Percentiles rank a stretch among this genome's conserved stretches.
These are phyloP conservation scores for Lasius platythorax DNA, from an alignment of 2,888 invertebrate species.

Conservation along the genomic window DNA sequence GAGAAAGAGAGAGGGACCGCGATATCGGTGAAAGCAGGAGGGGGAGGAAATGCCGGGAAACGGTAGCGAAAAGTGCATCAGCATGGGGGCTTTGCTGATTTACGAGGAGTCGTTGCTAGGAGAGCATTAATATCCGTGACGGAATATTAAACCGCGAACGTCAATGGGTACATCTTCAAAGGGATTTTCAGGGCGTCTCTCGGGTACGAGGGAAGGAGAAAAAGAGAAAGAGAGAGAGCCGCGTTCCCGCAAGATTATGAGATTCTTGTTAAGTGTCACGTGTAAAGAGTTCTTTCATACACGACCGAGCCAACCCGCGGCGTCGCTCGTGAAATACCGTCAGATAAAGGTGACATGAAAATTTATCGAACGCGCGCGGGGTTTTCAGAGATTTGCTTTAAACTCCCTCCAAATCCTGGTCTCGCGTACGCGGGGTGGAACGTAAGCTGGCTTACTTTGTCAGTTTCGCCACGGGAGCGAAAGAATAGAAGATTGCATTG, in stretches of 20 bases:
- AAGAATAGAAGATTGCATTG: slow-evolving; percentile 33
- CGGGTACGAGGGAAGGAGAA: neutral
- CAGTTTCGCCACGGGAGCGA: slow-evolving; percentile 17
- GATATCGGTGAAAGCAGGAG: neutral
- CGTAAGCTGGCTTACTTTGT: slow-evolving; percentile 33
- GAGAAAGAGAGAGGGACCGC: too few species aligned
- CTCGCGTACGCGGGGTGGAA: slow-evolving; percentile 11
- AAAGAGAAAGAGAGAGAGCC: slow-evolving; percentile 33
- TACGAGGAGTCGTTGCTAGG: slow-evolving; percentile 73
- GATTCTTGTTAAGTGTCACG: slow-evolving; percentile 81
- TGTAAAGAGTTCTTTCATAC: slow-evolving; percentile 75
- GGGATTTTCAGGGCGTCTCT: slow-evolving; percentile 68
- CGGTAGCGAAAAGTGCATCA: slow-evolving; percentile 72
- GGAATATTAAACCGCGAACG: slow-evolving; percentile 77
- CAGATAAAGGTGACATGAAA: slow-evolving; percentile 64
- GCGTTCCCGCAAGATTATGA: slow-evolving; percentile 79
- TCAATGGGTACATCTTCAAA: slow-evolving; percentile 75
- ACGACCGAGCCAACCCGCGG: slow-evolving; percentile 52
- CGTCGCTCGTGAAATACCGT: slow-evolving; percentile 68
- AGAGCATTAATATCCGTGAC: slow-evolving; percentile 77
- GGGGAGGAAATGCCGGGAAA: slow-evolving; percentile 59
- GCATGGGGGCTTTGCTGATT: slow-evolving; percentile 71
- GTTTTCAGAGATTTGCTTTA: slow-evolving; percentile 62
- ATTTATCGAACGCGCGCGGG: slow-evolving; percentile 64
- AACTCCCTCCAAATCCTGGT: slow-evolving; percentile 22